These are phyloP conservation scores for Toxotes jaculatrix DNA, from an alignment of 2,113 vertebrate genomes.

Conservation along the genomic window DNA sequence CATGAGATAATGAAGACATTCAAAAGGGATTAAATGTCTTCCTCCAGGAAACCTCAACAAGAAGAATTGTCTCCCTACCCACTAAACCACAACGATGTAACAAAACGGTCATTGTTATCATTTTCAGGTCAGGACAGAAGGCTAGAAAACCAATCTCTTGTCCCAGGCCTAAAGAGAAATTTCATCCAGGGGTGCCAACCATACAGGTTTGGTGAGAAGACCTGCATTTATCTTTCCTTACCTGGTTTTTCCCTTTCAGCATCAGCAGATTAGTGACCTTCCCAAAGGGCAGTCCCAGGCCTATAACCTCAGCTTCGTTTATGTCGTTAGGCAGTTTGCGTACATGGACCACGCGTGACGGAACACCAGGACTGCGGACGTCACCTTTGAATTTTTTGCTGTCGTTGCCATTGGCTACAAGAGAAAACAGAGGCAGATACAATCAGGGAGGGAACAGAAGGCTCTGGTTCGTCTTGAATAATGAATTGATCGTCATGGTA, in stretches of 20 bases:
- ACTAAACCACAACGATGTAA: conserved; percentile 2
- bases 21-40: background rate
- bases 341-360: conserved; percentile 95
- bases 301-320: conserved; percentile 96
- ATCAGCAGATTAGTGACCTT: conserved; percentile 99
- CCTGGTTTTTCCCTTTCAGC: conserved; percentile 99
- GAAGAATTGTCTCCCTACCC: background rate
- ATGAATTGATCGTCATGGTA: conserved; percentile 75
- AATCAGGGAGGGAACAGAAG: conserved; percentile 75
- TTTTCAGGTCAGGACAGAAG: conserved; percentile 19
- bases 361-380: conserved; percentile 89
- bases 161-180: background rate
- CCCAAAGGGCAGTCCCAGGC: conserved; percentile 95
- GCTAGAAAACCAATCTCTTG: conserved; percentile 10
- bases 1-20: background rate
- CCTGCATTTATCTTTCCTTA: conserved; percentile 63
- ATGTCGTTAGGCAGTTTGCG: conserved; percentile 95
- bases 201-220: conserved; percentile 28
- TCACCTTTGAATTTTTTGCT: conserved; percentile 99
- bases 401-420: conserved; percentile 97
- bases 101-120: conserved; percentile 32
- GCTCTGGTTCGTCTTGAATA: conserved; percentile 75
- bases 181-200: background rate
- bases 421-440: conserved; percentile 74
- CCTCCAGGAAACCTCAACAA: background rate